Evolutionary conservation across 2,113 vertebrate species (phyloP).

Genomic region (Pluvialis apricaria): DNA sequence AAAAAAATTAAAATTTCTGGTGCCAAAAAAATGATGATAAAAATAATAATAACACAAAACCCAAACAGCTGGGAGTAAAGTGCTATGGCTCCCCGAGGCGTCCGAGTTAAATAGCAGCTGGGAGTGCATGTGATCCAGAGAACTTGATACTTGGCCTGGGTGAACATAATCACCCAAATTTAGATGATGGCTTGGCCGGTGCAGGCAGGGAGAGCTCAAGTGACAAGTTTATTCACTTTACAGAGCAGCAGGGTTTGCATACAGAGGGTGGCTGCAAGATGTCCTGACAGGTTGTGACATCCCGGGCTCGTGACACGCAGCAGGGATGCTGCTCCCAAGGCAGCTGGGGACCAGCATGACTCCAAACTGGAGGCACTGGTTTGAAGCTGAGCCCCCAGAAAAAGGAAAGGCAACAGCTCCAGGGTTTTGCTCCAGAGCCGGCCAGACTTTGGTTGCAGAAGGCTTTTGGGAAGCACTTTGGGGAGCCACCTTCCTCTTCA

Average conservation of each 20-base stretch:
- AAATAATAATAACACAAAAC: not conserved
- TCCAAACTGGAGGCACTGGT: not conserved
- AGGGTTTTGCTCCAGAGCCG: not conserved
- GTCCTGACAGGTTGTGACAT: not conserved
- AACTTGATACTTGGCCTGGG: constrained; percentile 81
- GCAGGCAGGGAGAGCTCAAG: constrained; percentile 57
- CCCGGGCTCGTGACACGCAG: rapidly evolving
- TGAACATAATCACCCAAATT: constrained; percentile 81
- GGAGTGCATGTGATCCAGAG: constrained; percentile 77
- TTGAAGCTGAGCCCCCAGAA: not conserved
- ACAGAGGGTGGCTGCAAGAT: not conserved
- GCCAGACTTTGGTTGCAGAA: not conserved
- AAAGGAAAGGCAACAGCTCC: not conserved
- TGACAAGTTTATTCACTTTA: constrained; percentile 54
- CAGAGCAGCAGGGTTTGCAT: not conserved
- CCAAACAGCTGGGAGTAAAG: not conserved
- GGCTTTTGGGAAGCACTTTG: not conserved
- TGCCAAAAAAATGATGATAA: not conserved
- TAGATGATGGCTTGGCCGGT: constrained; percentile 74
- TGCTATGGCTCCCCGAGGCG: not conserved
- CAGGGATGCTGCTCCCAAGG: not conserved
- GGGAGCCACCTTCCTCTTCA: not conserved
- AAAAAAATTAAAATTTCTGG: not conserved
- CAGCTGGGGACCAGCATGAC: not conserved
- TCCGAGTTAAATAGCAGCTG: constrained; percentile 67